Conservation (phyloP, 2,797 vertebrate genomes). For the Cyclura pinguis region DNA sequence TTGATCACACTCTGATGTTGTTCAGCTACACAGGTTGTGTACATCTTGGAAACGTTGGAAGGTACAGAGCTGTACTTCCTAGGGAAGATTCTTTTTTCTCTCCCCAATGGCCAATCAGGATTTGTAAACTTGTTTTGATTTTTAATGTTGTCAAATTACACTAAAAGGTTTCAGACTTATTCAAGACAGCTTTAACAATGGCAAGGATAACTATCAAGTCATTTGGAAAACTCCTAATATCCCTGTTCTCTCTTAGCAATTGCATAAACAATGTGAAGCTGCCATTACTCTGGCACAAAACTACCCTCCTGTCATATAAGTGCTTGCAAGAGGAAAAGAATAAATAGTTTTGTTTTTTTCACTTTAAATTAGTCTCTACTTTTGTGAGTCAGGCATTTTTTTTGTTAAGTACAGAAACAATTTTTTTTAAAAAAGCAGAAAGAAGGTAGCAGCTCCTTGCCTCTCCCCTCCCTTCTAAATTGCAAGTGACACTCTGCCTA, state of each 20-base stretch:
- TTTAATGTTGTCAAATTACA: background rate
- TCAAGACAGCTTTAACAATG: background rate
- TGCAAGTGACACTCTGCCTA: background rate
- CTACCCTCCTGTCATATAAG: too few relatives aligned
- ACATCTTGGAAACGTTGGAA: too few relatives aligned
- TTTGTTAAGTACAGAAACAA: background rate
- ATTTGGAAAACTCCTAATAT: background rate
- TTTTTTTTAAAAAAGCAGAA: background rate
- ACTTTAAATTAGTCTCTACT: background rate
- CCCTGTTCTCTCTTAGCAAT: background rate
- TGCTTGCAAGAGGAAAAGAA: background rate
- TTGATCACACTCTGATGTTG: too few relatives aligned
- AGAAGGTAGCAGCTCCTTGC: background rate
- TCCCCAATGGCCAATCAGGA: background rate
- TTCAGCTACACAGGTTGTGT: too few relatives aligned
- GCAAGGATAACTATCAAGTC: background rate
- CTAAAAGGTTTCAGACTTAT: background rate
- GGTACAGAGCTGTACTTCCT: background rate
- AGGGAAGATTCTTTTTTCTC: background rate
- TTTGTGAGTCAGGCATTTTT: background rate
- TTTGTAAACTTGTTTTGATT: background rate
- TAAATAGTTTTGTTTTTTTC: background rate
- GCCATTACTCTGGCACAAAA: background rate
- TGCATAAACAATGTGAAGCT: background rate
- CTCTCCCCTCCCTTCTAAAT: background rate